Evolutionary conservation across 2,113 vertebrate species (phyloP), one percentile per base, ranked within the genome.

Genomic region (Carettochelys insculpta): DNA sequence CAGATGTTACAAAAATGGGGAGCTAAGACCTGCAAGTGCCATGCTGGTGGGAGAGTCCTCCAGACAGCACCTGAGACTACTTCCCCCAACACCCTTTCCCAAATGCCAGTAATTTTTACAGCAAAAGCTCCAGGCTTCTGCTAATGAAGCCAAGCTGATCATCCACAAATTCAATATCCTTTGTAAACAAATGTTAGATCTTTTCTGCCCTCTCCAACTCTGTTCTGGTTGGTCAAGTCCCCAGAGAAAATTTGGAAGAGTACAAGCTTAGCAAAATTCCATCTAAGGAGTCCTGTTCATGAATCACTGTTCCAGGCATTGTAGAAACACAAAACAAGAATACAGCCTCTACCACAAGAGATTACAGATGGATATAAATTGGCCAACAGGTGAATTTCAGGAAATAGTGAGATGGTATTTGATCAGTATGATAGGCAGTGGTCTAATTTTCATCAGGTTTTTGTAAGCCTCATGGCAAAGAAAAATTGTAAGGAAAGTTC

Each of bases 1-100:
- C 31, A 92, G 52, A 11, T 77, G 56, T 68, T 88, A 65, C 41
- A 76, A 85, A 86, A 8, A 90, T 51, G 14, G 86, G n/a, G 31
- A 94, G 3, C 5, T 85, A 79, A 84, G 52, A 5, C 34, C 58
- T 80, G 22, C 53, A 50, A 31, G 6, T 88, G 3, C 7, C 0
- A 0, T 58, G 5, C 56, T 58, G 68, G 87, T 11, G 0, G 34
- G 53, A 76, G 11, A 83, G 17, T 22, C 12, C 29, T 92, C 34
- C 53, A 52, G 0, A 61, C 80, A 73, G 75, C 10, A 50, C 68
- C 20, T 65, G 17, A 65, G 34, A 8, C 12, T 13, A 31, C 0
- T 83, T 73, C 31, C 56, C 41, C 34, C 80, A 47, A 16, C 34
- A 87, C 56, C 17, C 34, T 38, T n/a, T n/a, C 61, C 61, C 34